Percentiles rank a stretch among this genome's conserved stretches.
Conservation (phyloP, 2,888 invertebrate genomes). For the Nasonovia ribisnigri region DNA sequence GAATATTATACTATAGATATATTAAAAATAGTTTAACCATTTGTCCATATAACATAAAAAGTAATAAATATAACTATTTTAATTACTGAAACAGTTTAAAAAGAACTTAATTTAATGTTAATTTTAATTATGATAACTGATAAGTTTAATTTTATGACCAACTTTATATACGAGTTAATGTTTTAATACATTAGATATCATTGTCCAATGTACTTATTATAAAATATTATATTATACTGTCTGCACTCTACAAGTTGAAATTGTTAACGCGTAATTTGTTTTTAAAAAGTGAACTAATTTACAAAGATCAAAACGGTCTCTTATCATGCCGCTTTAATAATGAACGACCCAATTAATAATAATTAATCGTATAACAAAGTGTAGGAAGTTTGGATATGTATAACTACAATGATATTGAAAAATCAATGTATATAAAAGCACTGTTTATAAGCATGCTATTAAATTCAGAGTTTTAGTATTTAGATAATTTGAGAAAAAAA, state of each 20-base stretch:
- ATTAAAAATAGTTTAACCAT: neutral
- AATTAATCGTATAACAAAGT: neutral
- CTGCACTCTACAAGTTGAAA: neutral
- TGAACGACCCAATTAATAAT: neutral
- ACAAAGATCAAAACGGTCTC: neutral
- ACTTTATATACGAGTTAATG: neutral
- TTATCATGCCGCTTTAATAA: conserved; percentile 5
- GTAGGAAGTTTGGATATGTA: neutral
- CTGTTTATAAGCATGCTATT: neutral
- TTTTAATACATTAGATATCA: neutral
- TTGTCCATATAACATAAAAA: neutral
- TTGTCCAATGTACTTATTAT: neutral
- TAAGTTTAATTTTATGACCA: neutral
- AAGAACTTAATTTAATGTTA: neutral
- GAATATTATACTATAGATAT: neutral
- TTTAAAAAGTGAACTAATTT: neutral
- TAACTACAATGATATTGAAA: neutral
- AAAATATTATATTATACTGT: neutral
- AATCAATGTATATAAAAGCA: neutral
- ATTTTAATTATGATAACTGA: neutral
- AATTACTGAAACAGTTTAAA: neutral
- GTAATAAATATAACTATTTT: neutral
- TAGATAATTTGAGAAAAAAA: neutral
- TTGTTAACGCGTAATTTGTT: neutral
- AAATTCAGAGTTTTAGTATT: neutral